phyloP scores from a whole-genome alignment of 2,797 vertebrate species.

The Enoplosus armatus region DNA sequence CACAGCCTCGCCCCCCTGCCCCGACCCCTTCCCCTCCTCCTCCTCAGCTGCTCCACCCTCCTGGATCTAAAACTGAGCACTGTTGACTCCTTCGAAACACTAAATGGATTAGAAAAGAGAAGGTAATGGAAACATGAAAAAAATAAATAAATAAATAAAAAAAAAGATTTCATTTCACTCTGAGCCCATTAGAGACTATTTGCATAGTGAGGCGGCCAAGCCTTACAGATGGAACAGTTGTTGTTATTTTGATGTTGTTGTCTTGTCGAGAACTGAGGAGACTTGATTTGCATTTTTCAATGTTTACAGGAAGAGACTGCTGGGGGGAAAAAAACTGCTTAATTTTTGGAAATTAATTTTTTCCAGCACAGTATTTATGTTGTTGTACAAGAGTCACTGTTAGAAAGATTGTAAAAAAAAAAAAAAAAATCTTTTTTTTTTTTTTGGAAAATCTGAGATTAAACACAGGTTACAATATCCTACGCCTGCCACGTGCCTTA shows the following conservation, averaged over 20 bases:
- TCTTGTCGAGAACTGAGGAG: conserved; percentile 86
- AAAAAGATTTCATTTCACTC: conserved; percentile 87
- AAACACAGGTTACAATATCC: conserved; percentile 91
- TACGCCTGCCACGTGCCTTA: conserved; percentile 94
- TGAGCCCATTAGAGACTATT: conserved; percentile 93
- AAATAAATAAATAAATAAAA: too few species aligned
- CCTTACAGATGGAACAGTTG: conserved; percentile 84
- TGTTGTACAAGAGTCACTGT: conserved; percentile 96
- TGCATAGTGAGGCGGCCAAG: conserved; percentile 89
- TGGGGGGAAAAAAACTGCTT: conserved; percentile 78
- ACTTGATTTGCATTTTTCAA: conserved; percentile 84
- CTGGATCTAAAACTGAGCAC: conserved; percentile 69
- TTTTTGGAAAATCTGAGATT: conserved; percentile 83
- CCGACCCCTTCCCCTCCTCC: neutral
- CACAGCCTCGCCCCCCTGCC: conserved; percentile 4
- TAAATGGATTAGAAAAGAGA: conserved; percentile 63
- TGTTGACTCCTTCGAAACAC: conserved; percentile 63
- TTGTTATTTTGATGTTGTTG: conserved; percentile 83
- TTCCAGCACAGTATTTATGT: conserved; percentile 97
- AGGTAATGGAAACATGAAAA: conserved; percentile 79
- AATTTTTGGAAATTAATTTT: conserved; percentile 79
- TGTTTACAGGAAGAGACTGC: conserved; percentile 87
- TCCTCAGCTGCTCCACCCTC: conserved; percentile 11
- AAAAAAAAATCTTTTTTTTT: conserved; percentile 36
- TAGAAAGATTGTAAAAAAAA: conserved; percentile 89